These are phyloP conservation scores for Perca schrenkii DNA, from an alignment of 2,113 vertebrate genomes.

Conservation along the genomic window DNA sequence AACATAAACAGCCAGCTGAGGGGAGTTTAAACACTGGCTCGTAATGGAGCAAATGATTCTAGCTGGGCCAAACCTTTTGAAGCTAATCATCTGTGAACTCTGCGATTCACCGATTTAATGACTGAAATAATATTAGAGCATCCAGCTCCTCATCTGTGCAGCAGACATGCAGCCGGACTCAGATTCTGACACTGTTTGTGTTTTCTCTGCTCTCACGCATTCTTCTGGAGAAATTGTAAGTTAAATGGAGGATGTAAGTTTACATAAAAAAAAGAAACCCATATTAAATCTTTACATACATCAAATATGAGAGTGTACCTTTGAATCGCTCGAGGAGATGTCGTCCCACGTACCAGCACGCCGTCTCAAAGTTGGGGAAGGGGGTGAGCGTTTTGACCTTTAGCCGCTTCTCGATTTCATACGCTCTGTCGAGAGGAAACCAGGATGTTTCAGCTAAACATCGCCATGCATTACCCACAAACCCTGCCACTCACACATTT, in stretches of 20 bases:
- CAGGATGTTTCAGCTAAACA: slow-evolving; percentile 27
- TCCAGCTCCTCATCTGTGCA: slow-evolving; percentile 82
- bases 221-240: slow-evolving; percentile 30
- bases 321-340: slow-evolving; percentile 95
- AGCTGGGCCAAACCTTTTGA: slow-evolving; percentile 79
- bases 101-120: slow-evolving; percentile 79
- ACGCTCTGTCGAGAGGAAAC: slow-evolving; percentile 89
- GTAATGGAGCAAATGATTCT: slow-evolving; percentile 85
- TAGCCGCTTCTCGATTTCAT: slow-evolving; percentile 95
- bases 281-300: slow-evolving; percentile 9
- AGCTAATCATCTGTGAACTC: slow-evolving; percentile 85
- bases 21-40: slow-evolving; percentile 78
- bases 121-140: slow-evolving; percentile 83
- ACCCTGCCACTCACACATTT: slow-evolving; percentile 14
- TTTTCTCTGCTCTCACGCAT: slow-evolving; percentile 41
- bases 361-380: slow-evolving; percentile 96
- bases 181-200: slow-evolving; percentile 42
- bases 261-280: not conserved
- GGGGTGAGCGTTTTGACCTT: slow-evolving; percentile 95
- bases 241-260: slow-evolving; percentile 32
- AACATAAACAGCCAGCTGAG: slow-evolving; percentile 83
- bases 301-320: slow-evolving; percentile 84
- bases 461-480: not conserved
- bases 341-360: slow-evolving; percentile 97
- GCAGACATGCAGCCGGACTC: slow-evolving; percentile 68